Base-by-base conservation (phyloP, 2,888 invertebrate genomes). In the Halictus quadricinctus region DNA sequence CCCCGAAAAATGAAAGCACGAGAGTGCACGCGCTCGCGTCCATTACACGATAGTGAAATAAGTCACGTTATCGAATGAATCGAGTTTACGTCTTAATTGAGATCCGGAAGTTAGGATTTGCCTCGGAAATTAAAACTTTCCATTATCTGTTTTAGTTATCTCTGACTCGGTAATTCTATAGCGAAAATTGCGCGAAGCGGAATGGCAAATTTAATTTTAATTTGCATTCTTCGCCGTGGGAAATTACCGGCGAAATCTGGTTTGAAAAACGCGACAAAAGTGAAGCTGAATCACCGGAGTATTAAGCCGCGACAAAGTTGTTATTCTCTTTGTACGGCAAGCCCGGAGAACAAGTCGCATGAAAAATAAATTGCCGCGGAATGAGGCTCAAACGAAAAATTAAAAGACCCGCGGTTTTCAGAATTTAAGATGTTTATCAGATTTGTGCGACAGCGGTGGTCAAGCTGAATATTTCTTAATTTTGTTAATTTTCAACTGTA, bases 131-230 rank as follows among this genome's bases (percentile, higher is more conserved):
- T 8, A 69, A 69, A 69, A 69, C 69, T 69, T 69, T 69, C 69
- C 21, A 69, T 69, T 41, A 69, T 69, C 69, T 21, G 41, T 69
- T 69, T 69, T 21, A 41, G 36, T 69, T 75, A 36, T n/a, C 75
- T 77, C 76, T 88, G 88, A 87, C 82, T 88, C 90, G 91, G 90
- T 91, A 91, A 92, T 92, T 93, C 92, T 92, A 92, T 90, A 88
- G 89, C 91, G 91, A 91, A 91, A 90, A 91, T 91, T 91, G 89
- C 91, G 90, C 92, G 91, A 86, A 90, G 86, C 88, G 91, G 91
- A 69, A 69, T 41, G 69, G 41, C 21, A 69, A 69, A 69, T 69
- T 69, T 41, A 69, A 69, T 69, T 69, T 69, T 69, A 69, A 69
- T 69, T 69, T 69, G 41, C 69, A 69, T 69, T 69, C 41, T 69